Percentiles rank a stretch among this genome's conserved stretches.
phyloP scores from a whole-genome alignment of 2,113 vertebrate species.

The Glaucidium brasilianum region DNA sequence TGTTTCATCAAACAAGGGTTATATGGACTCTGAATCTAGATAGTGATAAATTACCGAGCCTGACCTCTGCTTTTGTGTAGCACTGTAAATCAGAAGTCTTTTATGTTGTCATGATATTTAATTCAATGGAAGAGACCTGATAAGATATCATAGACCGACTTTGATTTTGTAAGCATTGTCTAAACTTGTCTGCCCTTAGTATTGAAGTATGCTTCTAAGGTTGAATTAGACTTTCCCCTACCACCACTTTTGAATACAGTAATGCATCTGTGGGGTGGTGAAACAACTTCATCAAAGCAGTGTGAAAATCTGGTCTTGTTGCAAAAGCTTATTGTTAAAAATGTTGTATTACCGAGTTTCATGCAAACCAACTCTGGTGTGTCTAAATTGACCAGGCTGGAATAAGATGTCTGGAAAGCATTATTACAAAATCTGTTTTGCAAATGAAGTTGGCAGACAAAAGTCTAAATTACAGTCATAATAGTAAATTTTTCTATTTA shows the following conservation, averaged over 20 bases:
- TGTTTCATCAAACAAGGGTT: neutral
- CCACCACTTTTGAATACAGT: neutral
- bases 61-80: neutral
- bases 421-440: constrained; percentile 22
- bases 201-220: neutral
- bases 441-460: constrained; percentile 21
- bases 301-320: neutral
- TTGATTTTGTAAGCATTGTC: neutral
- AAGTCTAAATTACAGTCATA: constrained; percentile 13
- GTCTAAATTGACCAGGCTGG: neutral
- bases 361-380: neutral
- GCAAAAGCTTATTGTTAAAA: constrained; percentile 5
- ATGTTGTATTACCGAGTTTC: neutral
- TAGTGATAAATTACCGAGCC: neutral
- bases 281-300: neutral
- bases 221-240: neutral
- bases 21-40: neutral
- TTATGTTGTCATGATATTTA: neutral
- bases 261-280: neutral
- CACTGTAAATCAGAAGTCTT: neutral
- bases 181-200: neutral
- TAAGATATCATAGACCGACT: neutral
- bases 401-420: constrained; percentile 43
- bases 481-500: constrained; percentile 11
- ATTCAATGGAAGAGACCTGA: neutral